Conservation (phyloP, 2,888 invertebrate genomes). For the Campoletis raptor region DNA sequence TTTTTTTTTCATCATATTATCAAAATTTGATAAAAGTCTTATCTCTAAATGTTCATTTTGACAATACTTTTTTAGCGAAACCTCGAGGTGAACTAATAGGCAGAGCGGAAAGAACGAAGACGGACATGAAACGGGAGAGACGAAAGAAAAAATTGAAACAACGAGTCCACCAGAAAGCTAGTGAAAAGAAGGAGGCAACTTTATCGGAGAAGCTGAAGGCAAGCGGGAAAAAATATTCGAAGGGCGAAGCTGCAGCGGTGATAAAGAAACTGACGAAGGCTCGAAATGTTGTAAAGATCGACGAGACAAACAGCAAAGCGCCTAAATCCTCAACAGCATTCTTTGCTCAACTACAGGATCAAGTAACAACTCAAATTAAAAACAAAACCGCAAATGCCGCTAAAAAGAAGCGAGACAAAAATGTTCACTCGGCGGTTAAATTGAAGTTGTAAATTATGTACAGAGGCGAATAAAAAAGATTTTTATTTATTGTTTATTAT, state of each 20-base stretch:
- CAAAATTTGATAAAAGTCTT: constrained; percentile 78
- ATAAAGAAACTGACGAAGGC: constrained; percentile 88
- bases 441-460: constrained; percentile 87
- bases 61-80: constrained; percentile 80
- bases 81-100: constrained; percentile 87
- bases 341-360: constrained; percentile 94
- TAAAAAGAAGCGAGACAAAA: constrained; percentile 80
- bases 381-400: constrained; percentile 82
- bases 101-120: constrained; percentile 92
- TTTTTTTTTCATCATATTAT: not conserved
- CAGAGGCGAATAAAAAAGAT: constrained; percentile 67
- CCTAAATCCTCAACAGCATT: constrained; percentile 93
- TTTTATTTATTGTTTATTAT: constrained; percentile 35
- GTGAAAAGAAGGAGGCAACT: constrained; percentile 84
- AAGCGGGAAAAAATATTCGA: constrained; percentile 86
- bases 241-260: constrained; percentile 87
- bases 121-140: constrained; percentile 95
- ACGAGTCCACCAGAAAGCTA: constrained; percentile 85
- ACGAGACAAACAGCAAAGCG: constrained; percentile 84
- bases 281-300: constrained; percentile 87
- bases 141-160: constrained; percentile 94
- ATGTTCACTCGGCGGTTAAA: constrained; percentile 86
- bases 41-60: constrained; percentile 70
- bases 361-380: constrained; percentile 87
- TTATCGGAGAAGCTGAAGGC: constrained; percentile 80